A percentile compares a stretch with the other conserved stretches of the same genome.
Conservation (phyloP, 1,140 invertebrate genomes). For the Diplogasteroides magnus region DNA sequence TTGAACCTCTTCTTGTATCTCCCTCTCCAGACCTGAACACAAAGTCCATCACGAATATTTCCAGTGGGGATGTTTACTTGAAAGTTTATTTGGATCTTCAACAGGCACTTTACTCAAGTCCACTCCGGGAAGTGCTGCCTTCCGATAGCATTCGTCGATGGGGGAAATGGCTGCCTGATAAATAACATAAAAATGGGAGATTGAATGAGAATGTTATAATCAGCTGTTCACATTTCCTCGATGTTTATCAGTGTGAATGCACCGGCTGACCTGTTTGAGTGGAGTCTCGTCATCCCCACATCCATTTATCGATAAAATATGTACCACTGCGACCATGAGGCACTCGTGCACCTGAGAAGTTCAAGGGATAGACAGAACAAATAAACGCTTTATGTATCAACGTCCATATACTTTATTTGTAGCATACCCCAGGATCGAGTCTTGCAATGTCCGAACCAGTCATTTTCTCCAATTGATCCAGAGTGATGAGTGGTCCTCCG, state of each 20-base stretch:
- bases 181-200: no score
- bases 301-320: slow-evolving; percentile 13
- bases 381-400: background rate
- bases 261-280: background rate
- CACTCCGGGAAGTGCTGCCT: slow-evolving; percentile 6
- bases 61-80: background rate
- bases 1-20: slow-evolving; percentile 15
- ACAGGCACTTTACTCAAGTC: background rate
- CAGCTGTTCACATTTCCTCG: background rate
- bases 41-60: background rate
- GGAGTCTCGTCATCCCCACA: slow-evolving; percentile 12
- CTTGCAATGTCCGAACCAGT: slow-evolving; percentile 6
- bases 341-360: slow-evolving; percentile 26
- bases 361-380: background rate
- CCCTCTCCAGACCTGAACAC: background rate
- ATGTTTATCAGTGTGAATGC: background rate
- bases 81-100: slow-evolving; percentile 2
- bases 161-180: slow-evolving; percentile 20
- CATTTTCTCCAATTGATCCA: slow-evolving; percentile 9
- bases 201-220: background rate
- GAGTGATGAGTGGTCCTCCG: background rate
- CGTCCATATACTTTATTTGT: background rate
- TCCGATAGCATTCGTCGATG: slow-evolving; percentile 27
- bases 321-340: slow-evolving; percentile 9
- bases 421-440: slow-evolving; percentile 13